Evolutionary conservation across 1,140 invertebrate genomes (phyloP), one percentile per base, ranked within the genome.

Genomic region (Drosophila novamexicana): DNA sequence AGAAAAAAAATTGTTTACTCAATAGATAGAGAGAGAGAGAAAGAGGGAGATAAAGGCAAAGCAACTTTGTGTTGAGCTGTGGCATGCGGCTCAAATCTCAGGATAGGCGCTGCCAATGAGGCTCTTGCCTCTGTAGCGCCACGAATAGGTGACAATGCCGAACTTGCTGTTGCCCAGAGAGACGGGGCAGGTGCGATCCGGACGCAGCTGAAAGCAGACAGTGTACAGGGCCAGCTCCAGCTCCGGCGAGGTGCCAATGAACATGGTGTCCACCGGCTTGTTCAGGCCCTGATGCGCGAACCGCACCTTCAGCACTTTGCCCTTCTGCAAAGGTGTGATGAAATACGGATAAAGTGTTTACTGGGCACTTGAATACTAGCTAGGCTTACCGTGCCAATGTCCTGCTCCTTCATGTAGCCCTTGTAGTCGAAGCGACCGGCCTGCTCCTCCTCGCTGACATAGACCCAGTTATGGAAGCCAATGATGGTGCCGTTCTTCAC

Each of bases 401-500:
- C 94, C 61, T 95, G 71, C 86, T 95, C 95, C 80, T 96, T 96
- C 59, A 96, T 93, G 77, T 96, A 97, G 9, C 97, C 97, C 69
- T 96, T 94, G 91, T 98, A 98, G 92, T 97, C 95, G 1, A 93
- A 82, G 39, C 94, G 93, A 0, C 92, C 89, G 0, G 95, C 94
- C 53, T 93, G 93, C 93, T 98, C 97, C 93, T 97, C 95, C 58
- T 94, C 94, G 37, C 94, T 94, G 61, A 97, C 97, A 89, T 96
- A 97, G n/a, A 98, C 93, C 97, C 97, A 98, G 91, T 97, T 98
- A 90, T 98, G 97, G 61, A 98, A 93, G 9, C 97, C 97, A 81
- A 94, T 94, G 39, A 98, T 94, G 81, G 96, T 94, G n/a, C 94
- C 93, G 81, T 95, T 95, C 93, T 97, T 96, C 0, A 97, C 93